Base-by-base conservation (phyloP, 2,113 vertebrate species). In the Ranitomeya imitator region DNA sequence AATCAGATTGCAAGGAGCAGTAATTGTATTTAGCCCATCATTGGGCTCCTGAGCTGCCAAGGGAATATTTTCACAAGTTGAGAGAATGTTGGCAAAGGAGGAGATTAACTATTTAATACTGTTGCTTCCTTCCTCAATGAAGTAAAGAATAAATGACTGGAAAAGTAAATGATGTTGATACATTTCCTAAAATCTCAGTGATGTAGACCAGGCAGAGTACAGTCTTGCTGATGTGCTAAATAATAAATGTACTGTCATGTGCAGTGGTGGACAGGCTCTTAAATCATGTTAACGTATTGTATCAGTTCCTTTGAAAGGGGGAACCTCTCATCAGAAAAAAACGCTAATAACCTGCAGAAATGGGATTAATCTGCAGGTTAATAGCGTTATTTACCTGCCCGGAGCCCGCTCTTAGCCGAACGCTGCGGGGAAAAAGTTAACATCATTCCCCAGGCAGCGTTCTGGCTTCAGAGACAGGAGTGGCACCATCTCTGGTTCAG, bases 41-140 rank as follows among this genome's bases (percentile, higher is more conserved):
- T 79, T 85, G 82, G 82, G 82, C 87, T 89, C 87, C 82, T 85
- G 45, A 6, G 45, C 59, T 77, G 57, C 84, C 87, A 31, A 37
- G 82, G 87, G 87, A 89, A 89, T 89, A 69, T 59, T 89, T 89
- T 89, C 87, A 89, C 87, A 89, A 89, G 87, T 89, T 82, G 57
- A 52, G 60, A 85, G 82, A 52, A 69, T 69, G 82, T 54, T 89
- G 82, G 87, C 71, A 79, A 85, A 15, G 23, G 19, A 21, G 18
- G 18, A 11, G 23, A 21, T 88, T 88, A 77, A 88, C 71, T 65
- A 67, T 88, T 83, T 57, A 61, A 26, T 37, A 51, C 67, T 31
- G n/a, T 12, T 8, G 21, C 71, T 78, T 16, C 2, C 23, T 63
- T 76, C 51, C 26, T 59, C 23, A 85, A 6, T 60, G 23, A 55